Evolutionary conservation across 2,797 vertebrate genomes (phyloP).

Genomic region (Lagorchestes hirsutus): DNA sequence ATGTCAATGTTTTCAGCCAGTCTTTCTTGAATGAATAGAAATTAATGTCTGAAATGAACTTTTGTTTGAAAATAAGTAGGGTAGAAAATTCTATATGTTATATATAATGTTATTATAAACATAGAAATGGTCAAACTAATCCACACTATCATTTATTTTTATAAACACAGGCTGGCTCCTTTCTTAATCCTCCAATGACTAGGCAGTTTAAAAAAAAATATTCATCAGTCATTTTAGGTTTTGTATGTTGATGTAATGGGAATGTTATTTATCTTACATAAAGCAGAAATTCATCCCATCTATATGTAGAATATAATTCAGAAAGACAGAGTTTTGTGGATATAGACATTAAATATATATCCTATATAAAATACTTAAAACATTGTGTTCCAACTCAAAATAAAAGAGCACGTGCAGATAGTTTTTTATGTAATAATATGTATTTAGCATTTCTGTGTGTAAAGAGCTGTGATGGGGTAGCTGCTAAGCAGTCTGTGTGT

Average conservation of each 20-base stretch:
- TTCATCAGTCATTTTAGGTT: slow-evolving; percentile 35
- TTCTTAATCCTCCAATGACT: slow-evolving; percentile 34
- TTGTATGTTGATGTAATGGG: slow-evolving; percentile 18
- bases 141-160: slow-evolving; percentile 46
- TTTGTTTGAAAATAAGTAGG: not conserved
- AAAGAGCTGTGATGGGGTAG: slow-evolving; percentile 55
- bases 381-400: slow-evolving; percentile 47
- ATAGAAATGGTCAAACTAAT: slow-evolving; percentile 34
- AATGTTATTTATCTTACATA: slow-evolving; percentile 55
- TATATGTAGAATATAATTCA: slow-evolving; percentile 47
- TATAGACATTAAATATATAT: slow-evolving; percentile 52
- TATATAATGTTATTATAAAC: slow-evolving; percentile 45
- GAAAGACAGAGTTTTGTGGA: slow-evolving; percentile 51
- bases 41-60: slow-evolving; percentile 53
- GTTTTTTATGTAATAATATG: slow-evolving; percentile 49
- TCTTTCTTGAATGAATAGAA: slow-evolving; percentile 41
- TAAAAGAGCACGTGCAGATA: slow-evolving; percentile 40
- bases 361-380: slow-evolving; percentile 42
- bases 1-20: slow-evolving; percentile 58
- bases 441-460: slow-evolving; percentile 14
- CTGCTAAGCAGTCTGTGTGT: slow-evolving; percentile 48
- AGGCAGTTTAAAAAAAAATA: slow-evolving; percentile 15
- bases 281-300: slow-evolving; percentile 52
- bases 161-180: slow-evolving; percentile 28
- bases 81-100: not conserved